phyloP scores from a whole-genome alignment of 2,888 invertebrate genomes.

The Coenonympha arcania region DNA sequence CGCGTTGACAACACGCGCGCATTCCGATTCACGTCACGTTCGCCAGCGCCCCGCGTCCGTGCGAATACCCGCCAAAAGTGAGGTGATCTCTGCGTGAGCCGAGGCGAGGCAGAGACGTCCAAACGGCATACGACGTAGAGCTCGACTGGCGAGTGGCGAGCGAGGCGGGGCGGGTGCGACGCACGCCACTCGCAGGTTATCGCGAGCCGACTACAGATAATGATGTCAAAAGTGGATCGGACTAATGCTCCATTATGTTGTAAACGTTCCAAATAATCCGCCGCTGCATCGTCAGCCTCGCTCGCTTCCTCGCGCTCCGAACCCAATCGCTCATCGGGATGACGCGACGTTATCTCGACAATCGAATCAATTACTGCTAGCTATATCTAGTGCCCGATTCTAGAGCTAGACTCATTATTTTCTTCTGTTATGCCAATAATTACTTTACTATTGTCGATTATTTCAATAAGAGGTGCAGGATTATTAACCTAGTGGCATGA shows the following conservation, averaged over 20 bases:
- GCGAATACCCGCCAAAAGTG: conserved; percentile 70
- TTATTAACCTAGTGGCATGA: background rate
- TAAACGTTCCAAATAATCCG: conserved; percentile 57
- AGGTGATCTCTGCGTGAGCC: conserved; percentile 44
- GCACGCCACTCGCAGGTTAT: conserved; percentile 66
- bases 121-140: conserved; percentile 51
- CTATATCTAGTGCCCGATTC: background rate
- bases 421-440: background rate
- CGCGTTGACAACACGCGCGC: conserved; percentile 57
- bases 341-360: conserved; percentile 42
- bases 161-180: conserved; percentile 49
- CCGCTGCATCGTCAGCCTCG: conserved; percentile 44
- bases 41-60: conserved; percentile 49
- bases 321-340: conserved; percentile 26
- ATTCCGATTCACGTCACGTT: conserved; percentile 60
- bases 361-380: conserved; percentile 37
- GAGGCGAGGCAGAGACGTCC: conserved; percentile 41
- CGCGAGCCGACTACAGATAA: conserved; percentile 70
- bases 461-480: background rate
- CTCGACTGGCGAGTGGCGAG: conserved; percentile 67
- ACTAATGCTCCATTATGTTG: conserved; percentile 71
- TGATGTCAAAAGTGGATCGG: conserved; percentile 74
- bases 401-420: background rate
- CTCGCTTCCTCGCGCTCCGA: conserved; percentile 32
- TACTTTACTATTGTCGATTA: background rate